Conservation (phyloP, 2,888 invertebrate genomes). For the Exephanes ischioxanthus region DNA sequence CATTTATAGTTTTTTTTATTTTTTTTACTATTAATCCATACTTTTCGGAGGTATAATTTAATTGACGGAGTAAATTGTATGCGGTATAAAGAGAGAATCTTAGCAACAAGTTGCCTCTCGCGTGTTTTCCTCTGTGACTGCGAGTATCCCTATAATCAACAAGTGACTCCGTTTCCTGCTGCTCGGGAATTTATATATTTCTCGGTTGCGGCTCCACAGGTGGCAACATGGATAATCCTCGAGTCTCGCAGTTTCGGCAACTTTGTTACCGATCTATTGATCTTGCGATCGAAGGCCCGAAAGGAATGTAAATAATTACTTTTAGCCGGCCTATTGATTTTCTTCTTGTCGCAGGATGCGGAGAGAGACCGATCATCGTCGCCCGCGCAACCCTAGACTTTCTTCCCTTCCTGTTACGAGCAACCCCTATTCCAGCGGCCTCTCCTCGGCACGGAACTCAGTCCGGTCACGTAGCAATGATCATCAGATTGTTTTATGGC, state of each 20-base stretch:
- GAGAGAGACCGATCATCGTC: conserved; percentile 47
- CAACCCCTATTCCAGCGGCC: neutral
- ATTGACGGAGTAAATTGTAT: neutral
- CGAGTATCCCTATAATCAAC: conserved; percentile 80
- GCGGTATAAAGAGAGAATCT: conserved; percentile 35
- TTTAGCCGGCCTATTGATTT: neutral
- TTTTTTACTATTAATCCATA: neutral
- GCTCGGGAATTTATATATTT: conserved; percentile 79
- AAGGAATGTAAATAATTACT: neutral
- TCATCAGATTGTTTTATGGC: conserved; percentile 77
- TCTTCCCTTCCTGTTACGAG: neutral
- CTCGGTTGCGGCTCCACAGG: conserved; percentile 79
- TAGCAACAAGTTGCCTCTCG: conserved; percentile 81
- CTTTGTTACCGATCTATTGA: conserved; percentile 30
- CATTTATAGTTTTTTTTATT: neutral
- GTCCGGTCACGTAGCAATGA: conserved; percentile 72
- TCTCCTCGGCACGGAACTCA: conserved; percentile 4
- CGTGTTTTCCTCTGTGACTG: conserved; percentile 69
- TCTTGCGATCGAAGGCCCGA: neutral
- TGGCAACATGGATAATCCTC: conserved; percentile 74
- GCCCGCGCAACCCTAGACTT: neutral
- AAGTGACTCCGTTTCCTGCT: conserved; percentile 77
- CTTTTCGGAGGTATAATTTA: conserved; percentile 10
- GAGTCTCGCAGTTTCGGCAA: conserved; percentile 26
- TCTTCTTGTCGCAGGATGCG: neutral